Conservation (phyloP, 2,113 vertebrate species). For the Gila orcuttii region DNA sequence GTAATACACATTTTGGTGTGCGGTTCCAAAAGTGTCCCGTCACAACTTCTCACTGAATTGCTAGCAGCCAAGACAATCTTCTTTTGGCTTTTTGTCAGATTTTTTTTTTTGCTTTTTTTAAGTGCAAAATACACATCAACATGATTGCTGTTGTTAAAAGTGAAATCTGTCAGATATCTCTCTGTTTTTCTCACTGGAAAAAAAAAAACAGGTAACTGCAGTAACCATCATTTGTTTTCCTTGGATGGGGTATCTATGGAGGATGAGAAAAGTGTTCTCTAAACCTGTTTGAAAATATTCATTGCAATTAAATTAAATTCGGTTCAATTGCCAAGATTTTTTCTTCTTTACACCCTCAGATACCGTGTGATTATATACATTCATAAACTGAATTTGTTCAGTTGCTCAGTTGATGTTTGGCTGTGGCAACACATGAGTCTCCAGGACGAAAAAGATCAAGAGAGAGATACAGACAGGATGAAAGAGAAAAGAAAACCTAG, state of each 20-base stretch:
- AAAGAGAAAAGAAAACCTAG: conserved; percentile 22
- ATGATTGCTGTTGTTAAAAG: background rate
- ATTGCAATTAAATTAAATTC: background rate
- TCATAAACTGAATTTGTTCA: too few species aligned
- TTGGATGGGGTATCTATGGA: background rate
- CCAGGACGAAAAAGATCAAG: conserved; percentile 44
- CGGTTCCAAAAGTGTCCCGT: too few species aligned
- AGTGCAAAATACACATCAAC: background rate
- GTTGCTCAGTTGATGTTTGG: conserved; percentile 35
- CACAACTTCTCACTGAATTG: too few species aligned
- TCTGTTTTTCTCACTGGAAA: background rate
- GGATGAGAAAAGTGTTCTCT: background rate
- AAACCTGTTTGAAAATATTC: background rate
- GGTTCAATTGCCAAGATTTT: too few species aligned
- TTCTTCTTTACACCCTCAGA: too few species aligned
- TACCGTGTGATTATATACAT: background rate
- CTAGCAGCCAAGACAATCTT: background rate
- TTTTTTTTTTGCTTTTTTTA: background rate
- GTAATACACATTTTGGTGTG: too few species aligned
- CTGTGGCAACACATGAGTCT: conserved; percentile 33
- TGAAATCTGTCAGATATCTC: background rate
- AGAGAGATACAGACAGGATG: conserved; percentile 44
- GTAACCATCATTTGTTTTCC: background rate
- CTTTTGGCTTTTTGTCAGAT: background rate
- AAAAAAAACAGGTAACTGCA: background rate